Evolutionary conservation across 2,113 vertebrate species (phyloP), one percentile per base, ranked within the genome.

Genomic region (Petaurus breviceps): DNA sequence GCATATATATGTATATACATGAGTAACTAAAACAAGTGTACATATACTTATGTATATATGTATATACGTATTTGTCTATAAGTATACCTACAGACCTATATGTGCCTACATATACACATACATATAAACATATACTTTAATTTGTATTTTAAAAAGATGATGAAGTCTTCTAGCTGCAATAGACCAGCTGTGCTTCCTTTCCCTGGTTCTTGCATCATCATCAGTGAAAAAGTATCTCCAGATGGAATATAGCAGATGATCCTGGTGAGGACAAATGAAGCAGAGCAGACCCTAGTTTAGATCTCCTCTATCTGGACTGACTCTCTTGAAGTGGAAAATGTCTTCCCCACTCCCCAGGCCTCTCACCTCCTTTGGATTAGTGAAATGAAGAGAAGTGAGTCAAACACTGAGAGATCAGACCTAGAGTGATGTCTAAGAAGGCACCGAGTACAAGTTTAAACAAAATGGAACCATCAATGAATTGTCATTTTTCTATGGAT

Each of bases 151-250:
- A 47, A 92, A 37, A 37, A 90, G 55, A 57, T 95, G 51, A 50
- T 2, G 52, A 93, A 77, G 84, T 31, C 47, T 54, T 47, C 89
- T 89, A 23, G 46, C 37, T 94, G 23, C 68, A 52, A 51, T 91
- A 93, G 91, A 51, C 91, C 97, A 97, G 93, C 96, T 96, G 94
- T 77, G 93, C 57, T 94, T 16, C 0, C n/a, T 84, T 23, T 3
- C 92, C 93, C 49, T 0, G 24, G 49, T 3, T 24, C 22, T 8
- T 43, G 53, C 68, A 2, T 53, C 49, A 28, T 68, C 51, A 43
- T 51, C 49, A 0, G 0, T 9, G 46, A 51, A 90, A 92, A 84
- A 96, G 51, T 11, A 10, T 90, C 90, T 90, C 25, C 90, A 90
- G 90, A 49, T 51, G 0, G 68, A 55, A 90, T 51, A 50, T 7